Evolutionary conservation across 2,888 invertebrate species (phyloP).

Genomic region (Amphipyra tragopoginis): DNA sequence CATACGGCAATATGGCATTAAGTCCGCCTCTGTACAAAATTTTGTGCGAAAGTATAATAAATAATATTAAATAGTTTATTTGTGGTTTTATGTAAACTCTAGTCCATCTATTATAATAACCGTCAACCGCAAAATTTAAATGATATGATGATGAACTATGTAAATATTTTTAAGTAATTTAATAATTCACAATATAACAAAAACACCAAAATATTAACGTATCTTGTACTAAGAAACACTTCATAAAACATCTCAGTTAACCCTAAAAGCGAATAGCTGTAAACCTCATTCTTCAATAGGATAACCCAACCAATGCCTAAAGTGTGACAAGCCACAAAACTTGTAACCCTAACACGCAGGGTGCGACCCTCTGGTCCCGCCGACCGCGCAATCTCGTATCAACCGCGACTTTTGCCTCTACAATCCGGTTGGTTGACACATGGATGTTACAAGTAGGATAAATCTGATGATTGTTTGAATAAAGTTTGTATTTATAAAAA

Average conservation of each 20-base stretch:
- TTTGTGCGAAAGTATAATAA: no score
- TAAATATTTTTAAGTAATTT: no score
- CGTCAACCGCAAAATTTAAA: no score
- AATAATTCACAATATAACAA: no score
- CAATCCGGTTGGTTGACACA: slow-evolving; percentile 58
- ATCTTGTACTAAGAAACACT: slow-evolving; percentile 6
- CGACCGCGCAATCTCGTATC: slow-evolving; percentile 70
- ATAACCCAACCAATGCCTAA: slow-evolving; percentile 62
- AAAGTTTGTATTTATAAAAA: not conserved
- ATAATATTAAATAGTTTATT: no score
- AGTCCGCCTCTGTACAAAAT: no score
- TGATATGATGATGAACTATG: no score
- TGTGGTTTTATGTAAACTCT: no score
- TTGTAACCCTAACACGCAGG: slow-evolving; percentile 74
- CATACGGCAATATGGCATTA: no score
- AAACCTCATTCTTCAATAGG: slow-evolving; percentile 52
- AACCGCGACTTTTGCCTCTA: slow-evolving; percentile 71
- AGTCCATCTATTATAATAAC: no score
- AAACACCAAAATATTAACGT: no score
- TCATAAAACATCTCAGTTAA: slow-evolving; percentile 34
- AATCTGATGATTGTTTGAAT: slow-evolving; percentile 53
- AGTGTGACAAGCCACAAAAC: slow-evolving; percentile 65
- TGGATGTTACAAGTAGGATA: slow-evolving; percentile 53
- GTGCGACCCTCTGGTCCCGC: slow-evolving; percentile 66
- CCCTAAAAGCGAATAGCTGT: slow-evolving; percentile 35